Evolutionary conservation across 1,140 invertebrate species (phyloP).

Genomic region (Lanistes nyassanus): DNA sequence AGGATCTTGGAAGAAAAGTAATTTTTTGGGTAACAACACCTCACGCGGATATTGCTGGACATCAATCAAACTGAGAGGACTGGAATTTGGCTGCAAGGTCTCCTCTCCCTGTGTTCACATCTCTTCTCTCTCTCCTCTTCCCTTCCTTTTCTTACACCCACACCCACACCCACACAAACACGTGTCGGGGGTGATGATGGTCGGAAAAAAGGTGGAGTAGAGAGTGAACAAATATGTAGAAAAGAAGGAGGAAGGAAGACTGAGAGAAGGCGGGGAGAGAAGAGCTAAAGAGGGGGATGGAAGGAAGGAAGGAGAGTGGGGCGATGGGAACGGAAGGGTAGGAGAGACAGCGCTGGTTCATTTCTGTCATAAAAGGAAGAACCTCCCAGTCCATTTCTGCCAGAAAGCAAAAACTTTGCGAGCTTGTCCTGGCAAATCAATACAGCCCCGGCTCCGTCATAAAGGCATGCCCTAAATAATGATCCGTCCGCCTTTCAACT

Average conservation of each 20-base stretch:
- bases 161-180: background rate
- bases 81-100: no score
- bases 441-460: no score
- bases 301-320: background rate
- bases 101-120: no score
- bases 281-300: background rate
- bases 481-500: no score
- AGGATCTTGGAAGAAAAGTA: no score
- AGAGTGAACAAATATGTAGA: no score
- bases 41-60: no score
- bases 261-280: background rate
- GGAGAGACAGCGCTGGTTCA: background rate
- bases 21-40: no score
- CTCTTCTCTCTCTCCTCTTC: constrained; percentile 7
- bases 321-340: background rate
- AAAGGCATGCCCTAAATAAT: no score
- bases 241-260: background rate
- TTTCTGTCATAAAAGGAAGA: constrained; percentile 5
- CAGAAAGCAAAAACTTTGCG: background rate
- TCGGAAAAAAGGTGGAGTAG: no score
- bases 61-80: no score
- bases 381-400: background rate
- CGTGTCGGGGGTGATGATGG: background rate
- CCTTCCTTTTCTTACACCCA: background rate
- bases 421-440: no score